A percentile compares a stretch with the other conserved stretches of the same genome.
Conservation (phyloP, 2,113 vertebrate genomes). For the Alosa alosa region DNA sequence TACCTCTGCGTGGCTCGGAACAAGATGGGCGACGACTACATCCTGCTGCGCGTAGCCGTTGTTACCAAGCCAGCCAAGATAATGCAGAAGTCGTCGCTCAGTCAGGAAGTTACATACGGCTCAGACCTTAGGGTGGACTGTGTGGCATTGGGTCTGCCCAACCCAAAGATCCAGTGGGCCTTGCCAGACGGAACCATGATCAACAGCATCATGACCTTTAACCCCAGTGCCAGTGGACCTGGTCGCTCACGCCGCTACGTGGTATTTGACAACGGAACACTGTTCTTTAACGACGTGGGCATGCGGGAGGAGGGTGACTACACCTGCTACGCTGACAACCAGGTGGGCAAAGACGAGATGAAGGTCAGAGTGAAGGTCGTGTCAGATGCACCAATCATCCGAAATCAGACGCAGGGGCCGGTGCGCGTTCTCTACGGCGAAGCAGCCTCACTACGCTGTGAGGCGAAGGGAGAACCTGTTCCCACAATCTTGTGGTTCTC, state of each 20-base stretch:
- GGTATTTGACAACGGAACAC: conserved; percentile 87
- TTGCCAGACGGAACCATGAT: conserved; percentile 89
- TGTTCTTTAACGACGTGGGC: conserved; percentile 85
- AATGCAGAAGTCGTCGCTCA: conserved; percentile 70
- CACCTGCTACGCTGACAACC: conserved; percentile 89
- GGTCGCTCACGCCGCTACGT: conserved; percentile 75
- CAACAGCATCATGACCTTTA: conserved; percentile 73
- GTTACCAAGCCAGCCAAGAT: conserved; percentile 86
- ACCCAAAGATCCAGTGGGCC: conserved; percentile 87
- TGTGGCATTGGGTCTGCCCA: conserved; percentile 84
- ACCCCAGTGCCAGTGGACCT: conserved; percentile 55
- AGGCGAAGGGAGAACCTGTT: conserved; percentile 76
- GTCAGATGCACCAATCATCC: conserved; percentile 70
- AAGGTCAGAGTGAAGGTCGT: conserved; percentile 80
- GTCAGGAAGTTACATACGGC: conserved; percentile 78
- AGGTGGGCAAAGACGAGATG: conserved; percentile 89
- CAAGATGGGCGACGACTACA: conserved; percentile 82
- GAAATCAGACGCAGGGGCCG: conserved; percentile 55
- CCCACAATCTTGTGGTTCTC: conserved; percentile 83
- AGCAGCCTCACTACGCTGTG: conserved; percentile 70
- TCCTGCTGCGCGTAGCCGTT: conserved; percentile 77
- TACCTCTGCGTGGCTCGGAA: conserved; percentile 89
- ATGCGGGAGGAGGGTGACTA: conserved; percentile 84
- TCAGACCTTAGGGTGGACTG: conserved; percentile 86
- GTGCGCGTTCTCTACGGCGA: conserved; percentile 78